Evolutionary conservation across 2,888 invertebrate species (phyloP), one percentile per base, ranked within the genome.

Genomic region (Gymnosoma rotundatum): DNA sequence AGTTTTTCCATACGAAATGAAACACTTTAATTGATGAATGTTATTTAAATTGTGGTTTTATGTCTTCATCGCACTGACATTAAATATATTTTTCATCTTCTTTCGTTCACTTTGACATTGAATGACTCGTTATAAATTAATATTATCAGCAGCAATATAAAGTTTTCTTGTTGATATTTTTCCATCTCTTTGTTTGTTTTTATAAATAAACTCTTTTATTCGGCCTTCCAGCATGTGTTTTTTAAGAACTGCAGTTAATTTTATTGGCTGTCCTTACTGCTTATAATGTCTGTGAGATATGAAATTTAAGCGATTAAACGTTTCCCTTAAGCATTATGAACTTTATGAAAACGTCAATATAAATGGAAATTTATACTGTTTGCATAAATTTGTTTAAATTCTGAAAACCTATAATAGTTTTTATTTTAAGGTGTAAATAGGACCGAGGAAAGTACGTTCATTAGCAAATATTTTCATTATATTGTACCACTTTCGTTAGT

Each of bases 31-130:
- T 20, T 52, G 64, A 64, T 75, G 63, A 32, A 75, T 70, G 50
- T 25, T 70, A 73, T 81, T 70, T 76, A 58, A 70, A 70, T 64
- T 81, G 70, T 75, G 70, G 75, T 64, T 54, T 79, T 52, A 58
- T 38, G 50, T 58, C 78, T 78, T 63, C 42, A 4, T 45, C 12
- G 50, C 36, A 50, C 42, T 67, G 56, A 32, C 61, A 36, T 70
- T 58, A 48, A n/a, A 75, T 42, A 38, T 63, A 54, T 45, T 64
- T 56, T 58, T 52, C n/a, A 61, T 69, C 12, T 61, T 74, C 18
- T 54, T 32, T 73, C 48, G 14, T 60, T 25, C 45, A 61, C 36
- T 67, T 64, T 81, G 64, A 58, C 70, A 81, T 76, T 76, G 75
- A 81, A 76, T 76, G 64, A 75, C 50, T 81, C 64, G 64, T 70